Conservation (phyloP, 2,113 vertebrate genomes). For the Pelecanus crispus region DNA sequence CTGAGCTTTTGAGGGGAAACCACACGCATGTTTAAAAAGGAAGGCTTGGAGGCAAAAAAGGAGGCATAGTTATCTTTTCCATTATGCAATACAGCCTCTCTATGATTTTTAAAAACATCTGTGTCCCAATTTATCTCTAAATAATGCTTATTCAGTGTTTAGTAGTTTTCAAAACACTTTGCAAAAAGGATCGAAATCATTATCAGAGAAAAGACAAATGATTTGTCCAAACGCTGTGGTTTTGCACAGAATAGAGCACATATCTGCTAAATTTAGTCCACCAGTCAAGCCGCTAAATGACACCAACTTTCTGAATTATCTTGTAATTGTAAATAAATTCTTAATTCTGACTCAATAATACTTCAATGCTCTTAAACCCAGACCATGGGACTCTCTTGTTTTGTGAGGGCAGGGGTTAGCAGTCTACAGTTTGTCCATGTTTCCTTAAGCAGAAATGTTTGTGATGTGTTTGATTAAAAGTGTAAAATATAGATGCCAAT, state of each 20-base stretch:
- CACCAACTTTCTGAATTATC: neutral
- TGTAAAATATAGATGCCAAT: neutral
- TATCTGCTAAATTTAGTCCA: neutral
- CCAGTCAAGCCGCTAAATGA: neutral
- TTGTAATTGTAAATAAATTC: neutral
- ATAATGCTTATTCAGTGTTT: neutral
- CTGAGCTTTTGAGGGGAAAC: neutral
- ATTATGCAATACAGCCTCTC: neutral
- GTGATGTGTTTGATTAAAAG: neutral
- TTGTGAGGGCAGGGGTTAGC: neutral
- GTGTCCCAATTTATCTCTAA: neutral
- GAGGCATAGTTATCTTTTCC: neutral
- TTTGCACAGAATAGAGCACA: neutral
- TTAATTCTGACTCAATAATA: neutral
- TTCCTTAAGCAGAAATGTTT: neutral
- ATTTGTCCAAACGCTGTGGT: neutral
- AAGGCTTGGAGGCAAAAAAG: neutral
- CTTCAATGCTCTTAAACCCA: neutral
- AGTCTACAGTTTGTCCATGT: neutral
- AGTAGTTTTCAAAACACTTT: neutral
- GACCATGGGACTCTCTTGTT: accelerated
- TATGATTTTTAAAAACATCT: neutral
- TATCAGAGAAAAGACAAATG: neutral
- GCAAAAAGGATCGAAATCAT: neutral
- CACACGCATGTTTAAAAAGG: neutral